Evolutionary conservation across 2,888 invertebrate genomes (phyloP).

Genomic region (Euphydryas editha): DNA sequence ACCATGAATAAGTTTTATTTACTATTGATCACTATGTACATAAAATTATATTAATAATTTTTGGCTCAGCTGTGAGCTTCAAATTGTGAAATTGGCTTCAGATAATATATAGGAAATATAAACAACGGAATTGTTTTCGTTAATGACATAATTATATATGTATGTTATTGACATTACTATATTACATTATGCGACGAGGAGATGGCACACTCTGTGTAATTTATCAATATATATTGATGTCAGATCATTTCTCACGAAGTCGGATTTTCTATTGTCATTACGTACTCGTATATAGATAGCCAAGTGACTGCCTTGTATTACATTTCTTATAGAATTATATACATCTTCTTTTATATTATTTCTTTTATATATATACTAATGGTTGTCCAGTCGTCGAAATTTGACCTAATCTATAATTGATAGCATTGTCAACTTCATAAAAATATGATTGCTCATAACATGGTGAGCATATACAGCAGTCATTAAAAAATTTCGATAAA

Average conservation of each 20-base stretch:
- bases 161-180: conserved; percentile 18
- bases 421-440: too few relatives aligned
- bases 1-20: neutral
- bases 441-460: too few relatives aligned
- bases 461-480: too few relatives aligned
- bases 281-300: too few relatives aligned
- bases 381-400: too few relatives aligned
- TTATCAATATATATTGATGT: conserved; percentile 23
- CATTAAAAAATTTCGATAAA: too few relatives aligned
- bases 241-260: conserved; percentile 6
- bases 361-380: too few relatives aligned
- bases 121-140: conserved; percentile 12
- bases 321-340: too few relatives aligned
- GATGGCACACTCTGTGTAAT: conserved; percentile 21
- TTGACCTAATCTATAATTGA: too few relatives aligned
- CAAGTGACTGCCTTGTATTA: too few relatives aligned
- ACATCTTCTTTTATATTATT: too few relatives aligned
- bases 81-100: neutral
- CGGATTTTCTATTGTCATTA: conserved; percentile 10
- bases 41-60: neutral
- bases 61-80: neutral
- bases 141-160: conserved; percentile 3
- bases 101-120: conserved; percentile 8
- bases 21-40: neutral
- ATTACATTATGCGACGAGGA: conserved; percentile 10